Conservation (phyloP, 2,113 vertebrate genomes). For the Budorcas taxicolor region DNA sequence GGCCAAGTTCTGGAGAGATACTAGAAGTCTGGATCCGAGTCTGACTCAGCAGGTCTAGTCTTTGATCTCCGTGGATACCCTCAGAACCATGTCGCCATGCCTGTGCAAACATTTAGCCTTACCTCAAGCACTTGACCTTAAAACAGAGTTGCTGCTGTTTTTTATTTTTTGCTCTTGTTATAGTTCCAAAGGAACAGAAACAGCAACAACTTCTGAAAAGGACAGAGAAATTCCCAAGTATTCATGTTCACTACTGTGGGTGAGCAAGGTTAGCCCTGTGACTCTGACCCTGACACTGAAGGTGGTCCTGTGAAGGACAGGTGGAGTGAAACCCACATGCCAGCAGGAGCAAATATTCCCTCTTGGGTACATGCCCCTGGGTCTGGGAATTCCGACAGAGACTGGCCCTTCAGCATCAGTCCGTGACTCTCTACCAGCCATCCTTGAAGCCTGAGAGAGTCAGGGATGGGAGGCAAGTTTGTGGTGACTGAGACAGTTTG, state of each 20-base stretch:
- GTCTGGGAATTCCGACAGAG: background rate
- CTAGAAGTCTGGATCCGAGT: background rate
- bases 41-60: background rate
- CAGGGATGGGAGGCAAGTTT: background rate
- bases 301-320: constrained; percentile 82
- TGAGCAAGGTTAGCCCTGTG: constrained; percentile 64
- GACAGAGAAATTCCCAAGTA: constrained; percentile 73
- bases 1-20: background rate
- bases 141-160: background rate
- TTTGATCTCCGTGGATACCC: no score
- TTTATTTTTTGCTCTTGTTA: background rate
- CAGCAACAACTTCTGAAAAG: constrained; percentile 33
- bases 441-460: background rate
- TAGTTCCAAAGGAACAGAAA: background rate
- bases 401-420: background rate
- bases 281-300: constrained; percentile 84
- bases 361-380: background rate
- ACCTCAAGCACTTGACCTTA: background rate
- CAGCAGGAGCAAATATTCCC: background rate
- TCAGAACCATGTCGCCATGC: background rate
- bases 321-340: constrained; percentile 52
- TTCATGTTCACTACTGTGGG: constrained; percentile 80
- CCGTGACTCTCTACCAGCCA: background rate
- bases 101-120: background rate
- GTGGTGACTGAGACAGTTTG: background rate